Evolutionary conservation across 1,140 invertebrate genomes (phyloP).

Genomic region (Drosophila mayri): DNA sequence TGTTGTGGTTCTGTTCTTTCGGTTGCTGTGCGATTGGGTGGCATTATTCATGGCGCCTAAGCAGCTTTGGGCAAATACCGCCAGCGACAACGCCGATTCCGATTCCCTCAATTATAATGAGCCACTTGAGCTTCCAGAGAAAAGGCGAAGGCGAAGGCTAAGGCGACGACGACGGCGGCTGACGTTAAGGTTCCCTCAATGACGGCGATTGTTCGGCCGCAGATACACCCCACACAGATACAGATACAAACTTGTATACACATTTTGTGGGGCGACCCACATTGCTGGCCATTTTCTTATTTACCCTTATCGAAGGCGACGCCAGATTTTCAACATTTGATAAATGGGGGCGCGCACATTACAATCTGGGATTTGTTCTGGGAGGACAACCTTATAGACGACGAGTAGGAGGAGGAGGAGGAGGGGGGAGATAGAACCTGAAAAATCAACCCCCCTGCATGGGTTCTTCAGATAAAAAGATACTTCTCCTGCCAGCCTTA

Average conservation of each 20-base stretch:
- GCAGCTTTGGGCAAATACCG: slow-evolving; percentile 46
- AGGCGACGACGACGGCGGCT: slow-evolving; percentile 6
- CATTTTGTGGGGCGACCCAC: slow-evolving; percentile 43
- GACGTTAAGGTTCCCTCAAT: slow-evolving; percentile 47
- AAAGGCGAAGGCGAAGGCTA: slow-evolving; percentile 4
- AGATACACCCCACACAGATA: slow-evolving; percentile 32
- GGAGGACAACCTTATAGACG: slow-evolving; percentile 15
- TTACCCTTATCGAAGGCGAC: slow-evolving; percentile 70
- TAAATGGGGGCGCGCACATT: slow-evolving; percentile 63
- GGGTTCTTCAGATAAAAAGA: neutral
- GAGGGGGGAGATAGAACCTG: neutral
- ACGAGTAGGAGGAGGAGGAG: too few species aligned
- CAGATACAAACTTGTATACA: slow-evolving; percentile 12
- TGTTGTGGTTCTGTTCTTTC: neutral
- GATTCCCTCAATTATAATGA: slow-evolving; percentile 56
- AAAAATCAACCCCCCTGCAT: neutral
- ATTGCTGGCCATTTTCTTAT: slow-evolving; percentile 73
- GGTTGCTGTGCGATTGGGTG: slow-evolving; percentile 23
- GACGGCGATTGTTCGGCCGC: slow-evolving; percentile 61
- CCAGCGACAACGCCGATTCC: slow-evolving; percentile 3
- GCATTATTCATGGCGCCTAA: slow-evolving; percentile 54
- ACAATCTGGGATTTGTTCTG: slow-evolving; percentile 58
- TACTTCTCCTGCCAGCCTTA: neutral
- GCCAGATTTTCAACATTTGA: slow-evolving; percentile 72
- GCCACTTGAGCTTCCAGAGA: slow-evolving; percentile 64